Percentiles rank a stretch among this genome's conserved stretches.
These are phyloP conservation scores for Notospermus geniculatus DNA, from an alignment of 1,140 invertebrate species.

Conservation along the genomic window DNA sequence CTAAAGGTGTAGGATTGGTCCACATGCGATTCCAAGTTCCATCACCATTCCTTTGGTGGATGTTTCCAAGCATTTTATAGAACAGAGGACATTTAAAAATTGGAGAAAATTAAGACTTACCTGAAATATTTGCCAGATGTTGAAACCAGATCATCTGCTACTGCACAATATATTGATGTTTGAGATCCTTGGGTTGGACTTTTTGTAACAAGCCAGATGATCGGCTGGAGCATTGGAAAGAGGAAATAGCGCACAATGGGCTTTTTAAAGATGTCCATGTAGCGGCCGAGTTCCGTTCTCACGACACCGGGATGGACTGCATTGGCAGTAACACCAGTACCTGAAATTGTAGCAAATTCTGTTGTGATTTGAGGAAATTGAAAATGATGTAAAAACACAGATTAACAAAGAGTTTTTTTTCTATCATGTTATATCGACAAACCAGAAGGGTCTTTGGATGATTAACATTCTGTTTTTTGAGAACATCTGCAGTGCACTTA, in stretches of 20 bases:
- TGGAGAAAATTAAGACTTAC: slow-evolving; percentile 22
- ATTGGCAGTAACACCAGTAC: slow-evolving; percentile 73
- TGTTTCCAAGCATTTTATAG: too few relatives aligned
- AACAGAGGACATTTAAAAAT: too few relatives aligned
- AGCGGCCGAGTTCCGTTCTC: slow-evolving; percentile 71
- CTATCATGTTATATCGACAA: too few relatives aligned
- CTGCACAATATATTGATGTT: slow-evolving; percentile 72
- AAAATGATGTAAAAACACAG: too few relatives aligned
- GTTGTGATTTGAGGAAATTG: too few relatives aligned
- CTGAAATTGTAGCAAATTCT: slow-evolving; percentile 30
- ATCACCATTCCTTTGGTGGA: too few relatives aligned
- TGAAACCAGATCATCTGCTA: slow-evolving; percentile 66
- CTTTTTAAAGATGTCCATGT: slow-evolving; percentile 63
- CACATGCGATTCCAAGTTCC: too few relatives aligned
- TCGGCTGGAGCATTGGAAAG: slow-evolving; percentile 22
- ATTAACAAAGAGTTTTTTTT: too few relatives aligned
- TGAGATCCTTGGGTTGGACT: slow-evolving; percentile 66
- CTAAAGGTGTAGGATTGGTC: too few relatives aligned
- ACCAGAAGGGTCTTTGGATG: too few relatives aligned
- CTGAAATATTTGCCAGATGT: slow-evolving; percentile 61
- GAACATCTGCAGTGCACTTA: too few relatives aligned
- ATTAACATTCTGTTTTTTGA: too few relatives aligned
- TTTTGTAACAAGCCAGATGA: slow-evolving; percentile 36
- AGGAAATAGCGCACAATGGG: slow-evolving; percentile 28
- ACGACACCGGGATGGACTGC: slow-evolving; percentile 85